These are phyloP conservation scores for Papilio machaon DNA, from an alignment of 1,140 invertebrate species.

Conservation along the genomic window DNA sequence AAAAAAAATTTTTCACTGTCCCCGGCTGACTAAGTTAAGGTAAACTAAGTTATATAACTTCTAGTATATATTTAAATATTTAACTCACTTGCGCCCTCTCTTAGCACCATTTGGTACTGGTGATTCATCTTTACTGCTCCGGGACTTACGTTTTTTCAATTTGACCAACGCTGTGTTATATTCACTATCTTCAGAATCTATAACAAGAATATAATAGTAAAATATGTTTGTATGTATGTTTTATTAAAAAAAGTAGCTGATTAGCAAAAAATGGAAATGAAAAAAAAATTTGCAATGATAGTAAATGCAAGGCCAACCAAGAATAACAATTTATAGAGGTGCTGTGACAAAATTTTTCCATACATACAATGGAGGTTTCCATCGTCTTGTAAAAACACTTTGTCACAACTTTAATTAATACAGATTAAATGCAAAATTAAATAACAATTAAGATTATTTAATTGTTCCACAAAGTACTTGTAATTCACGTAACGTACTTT, in stretches of 20 bases:
- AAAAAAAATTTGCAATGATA: not conserved
- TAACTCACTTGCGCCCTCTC: slow-evolving; percentile 58
- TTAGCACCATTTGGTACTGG: slow-evolving; percentile 57
- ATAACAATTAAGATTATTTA: too few relatives aligned
- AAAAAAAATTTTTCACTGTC: too few relatives aligned
- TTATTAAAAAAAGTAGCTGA: not conserved
- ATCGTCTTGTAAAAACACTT: too few relatives aligned
- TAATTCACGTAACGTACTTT: too few relatives aligned
- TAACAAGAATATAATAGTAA: slow-evolving; percentile 4
- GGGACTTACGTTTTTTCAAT: slow-evolving; percentile 54
- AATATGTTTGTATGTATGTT: not conserved
- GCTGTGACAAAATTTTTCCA: too few relatives aligned
- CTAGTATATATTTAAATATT: slow-evolving; percentile 21
- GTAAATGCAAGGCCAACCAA: slow-evolving; percentile 1
- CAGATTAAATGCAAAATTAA: too few relatives aligned
- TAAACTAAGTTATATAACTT: not conserved
- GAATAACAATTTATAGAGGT: not conserved
- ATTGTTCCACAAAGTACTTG: too few relatives aligned
- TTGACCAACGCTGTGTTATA: slow-evolving; percentile 68
- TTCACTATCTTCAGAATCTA: slow-evolving; percentile 75
- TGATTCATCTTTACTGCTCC: slow-evolving; percentile 62
- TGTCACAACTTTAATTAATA: too few relatives aligned
- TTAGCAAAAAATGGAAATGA: not conserved
- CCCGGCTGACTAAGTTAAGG: too few relatives aligned
- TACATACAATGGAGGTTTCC: too few relatives aligned